Evolutionary conservation across 1,140 invertebrate species (phyloP).

Genomic region (Holcopasites calliopsidis): DNA sequence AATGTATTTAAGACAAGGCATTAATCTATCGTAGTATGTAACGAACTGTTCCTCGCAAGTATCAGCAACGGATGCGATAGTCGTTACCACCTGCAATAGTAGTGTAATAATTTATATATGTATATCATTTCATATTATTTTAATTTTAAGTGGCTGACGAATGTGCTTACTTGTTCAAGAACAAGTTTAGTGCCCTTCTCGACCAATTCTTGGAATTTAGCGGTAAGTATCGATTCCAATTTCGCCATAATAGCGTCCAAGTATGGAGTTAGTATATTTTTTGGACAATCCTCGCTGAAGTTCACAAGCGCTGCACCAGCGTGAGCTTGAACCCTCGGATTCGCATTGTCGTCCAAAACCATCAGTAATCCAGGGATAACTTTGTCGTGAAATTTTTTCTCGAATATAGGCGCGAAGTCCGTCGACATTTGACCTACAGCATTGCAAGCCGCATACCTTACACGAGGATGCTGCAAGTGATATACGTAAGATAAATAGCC

Average conservation of each 20-base stretch:
- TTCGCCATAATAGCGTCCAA: slow-evolving; percentile 94
- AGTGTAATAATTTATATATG: neutral
- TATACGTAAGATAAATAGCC: neutral
- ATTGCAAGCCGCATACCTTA: slow-evolving; percentile 98
- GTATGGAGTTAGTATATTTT: slow-evolving; percentile 94
- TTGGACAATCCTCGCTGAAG: slow-evolving; percentile 99
- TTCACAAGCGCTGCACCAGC: slow-evolving; percentile 98
- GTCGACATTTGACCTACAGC: slow-evolving; percentile 99
- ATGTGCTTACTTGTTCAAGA: slow-evolving; percentile 89
- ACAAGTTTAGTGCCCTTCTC: slow-evolving; percentile 97
- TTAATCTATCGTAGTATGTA: slow-evolving; percentile 90
- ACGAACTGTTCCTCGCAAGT: slow-evolving; percentile 98
- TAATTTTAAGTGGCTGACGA: neutral
- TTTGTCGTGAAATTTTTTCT: slow-evolving; percentile 98
- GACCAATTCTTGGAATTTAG: slow-evolving; percentile 96
- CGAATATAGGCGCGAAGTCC: slow-evolving; percentile 97
- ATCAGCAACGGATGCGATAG: slow-evolving; percentile 99
- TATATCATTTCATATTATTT: neutral
- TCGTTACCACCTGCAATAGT: slow-evolving; percentile 87
- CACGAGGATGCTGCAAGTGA: slow-evolving; percentile 89
- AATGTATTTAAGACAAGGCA: slow-evolving; percentile 98
- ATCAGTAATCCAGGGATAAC: slow-evolving; percentile 94
- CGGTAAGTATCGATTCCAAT: slow-evolving; percentile 93
- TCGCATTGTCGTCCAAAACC: slow-evolving; percentile 94
- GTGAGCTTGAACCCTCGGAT: slow-evolving; percentile 96